These are phyloP conservation scores for Actinia tenebrosa DNA, from an alignment of 64 coral and sea anemone genomes.

Conservation along the genomic window DNA sequence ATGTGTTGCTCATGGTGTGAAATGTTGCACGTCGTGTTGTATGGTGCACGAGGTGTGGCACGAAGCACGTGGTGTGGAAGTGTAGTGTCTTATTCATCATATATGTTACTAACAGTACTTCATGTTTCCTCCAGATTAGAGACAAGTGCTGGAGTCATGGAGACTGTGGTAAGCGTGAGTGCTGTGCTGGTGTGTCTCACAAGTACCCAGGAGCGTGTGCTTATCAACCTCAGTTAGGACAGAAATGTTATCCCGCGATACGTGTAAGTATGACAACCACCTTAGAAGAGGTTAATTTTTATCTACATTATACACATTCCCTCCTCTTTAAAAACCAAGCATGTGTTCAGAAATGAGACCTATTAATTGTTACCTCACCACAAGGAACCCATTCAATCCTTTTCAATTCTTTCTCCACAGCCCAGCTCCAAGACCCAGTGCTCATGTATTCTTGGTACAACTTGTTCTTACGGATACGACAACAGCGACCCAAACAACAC, in stretches of 20 bases:
- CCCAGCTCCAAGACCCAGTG: constrained; percentile 15
- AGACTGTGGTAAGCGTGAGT: constrained; percentile 35
- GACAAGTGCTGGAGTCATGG: constrained; percentile 14
- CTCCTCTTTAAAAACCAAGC: not conserved
- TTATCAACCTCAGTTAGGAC: constrained; percentile 23
- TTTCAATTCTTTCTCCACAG: constrained; percentile 1
- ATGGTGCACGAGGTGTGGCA: no score
- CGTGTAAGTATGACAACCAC: not conserved
- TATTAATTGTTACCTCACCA: no score
- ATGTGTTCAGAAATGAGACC: no score
- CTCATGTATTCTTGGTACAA: constrained; percentile 28
- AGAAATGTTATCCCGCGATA: constrained; percentile 22
- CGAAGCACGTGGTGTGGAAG: not conserved
- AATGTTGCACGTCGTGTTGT: not conserved
- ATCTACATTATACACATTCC: not conserved
- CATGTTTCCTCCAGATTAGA: not conserved
- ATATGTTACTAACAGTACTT: not conserved
- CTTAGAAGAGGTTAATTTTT: not conserved
- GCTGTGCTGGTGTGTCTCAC: constrained; percentile 23
- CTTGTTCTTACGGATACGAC: not conserved
- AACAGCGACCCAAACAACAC: not conserved
- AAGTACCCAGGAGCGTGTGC: constrained; percentile 1
- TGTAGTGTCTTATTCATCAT: not conserved
- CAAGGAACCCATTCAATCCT: not conserved
- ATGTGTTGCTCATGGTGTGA: not conserved